Base-by-base conservation (phyloP, 2,113 vertebrate species). In the Pogona vitticeps region DNA sequence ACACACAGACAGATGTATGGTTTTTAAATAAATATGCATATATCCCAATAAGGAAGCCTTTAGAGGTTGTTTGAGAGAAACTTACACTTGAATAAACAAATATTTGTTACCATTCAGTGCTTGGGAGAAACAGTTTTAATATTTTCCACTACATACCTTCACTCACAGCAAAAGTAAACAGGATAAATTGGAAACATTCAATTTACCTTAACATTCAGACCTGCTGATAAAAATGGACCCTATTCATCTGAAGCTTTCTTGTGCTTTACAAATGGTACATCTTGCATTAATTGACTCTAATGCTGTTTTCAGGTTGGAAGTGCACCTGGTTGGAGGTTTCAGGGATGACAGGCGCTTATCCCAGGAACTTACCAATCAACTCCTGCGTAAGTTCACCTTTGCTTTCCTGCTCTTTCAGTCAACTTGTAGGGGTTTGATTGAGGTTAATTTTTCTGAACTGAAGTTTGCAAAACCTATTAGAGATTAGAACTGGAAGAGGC, bases 261-360 rank as follows among this genome's bases (percentile, higher is more conserved):
- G 46, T 52, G 46, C 46, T 10, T 52, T 52, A 52, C 46, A 10
- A 52, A 52, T 6, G 10, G 46, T 10, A 52, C 46, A 52, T 10
- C 5, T 52, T 52, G 46, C 65, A 68, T 68, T 68, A 26, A 63
- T 31, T 68, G 12, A 31, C 23, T 28, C 6, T 68, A 31, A 12
- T 28, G 28, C 26, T 68, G 28, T 68, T 0, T 90, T 93, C 94
- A 99, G 98, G 95, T 95, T 98, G 92, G 98, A 99, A 95, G 95
- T 98, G 72, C 98, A 99, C 95, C 97, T 99, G 28, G 96, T 98
- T n/a, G 98, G 99, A 83, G 99, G 99, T 91, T 99, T 99, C 95
- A 97, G 96, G 87, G 99, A 99, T n/a, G 97, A 99, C 36, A 95
- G 96, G 88, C 97, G 96, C 88, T 97, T 97, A 86, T 99, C 99